phyloP scores from a whole-genome alignment of 2,797 vertebrate species.

The Linurgus olivaceus region DNA sequence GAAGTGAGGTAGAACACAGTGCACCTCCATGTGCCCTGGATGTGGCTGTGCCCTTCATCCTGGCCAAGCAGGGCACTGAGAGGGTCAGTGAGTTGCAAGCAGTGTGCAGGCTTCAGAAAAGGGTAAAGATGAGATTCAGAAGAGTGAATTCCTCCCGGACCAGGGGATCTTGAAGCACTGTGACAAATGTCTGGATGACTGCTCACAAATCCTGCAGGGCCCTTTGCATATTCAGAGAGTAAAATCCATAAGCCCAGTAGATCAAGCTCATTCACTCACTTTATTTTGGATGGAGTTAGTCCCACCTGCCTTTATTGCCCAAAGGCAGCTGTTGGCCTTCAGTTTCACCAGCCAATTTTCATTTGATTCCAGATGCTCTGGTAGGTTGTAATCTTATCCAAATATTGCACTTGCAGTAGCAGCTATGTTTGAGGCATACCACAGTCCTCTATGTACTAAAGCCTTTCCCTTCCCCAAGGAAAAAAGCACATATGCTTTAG shows the following conservation, averaged over 20 bases:
- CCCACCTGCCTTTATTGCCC: background rate
- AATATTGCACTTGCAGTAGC: background rate
- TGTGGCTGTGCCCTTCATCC: background rate
- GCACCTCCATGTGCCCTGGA: background rate
- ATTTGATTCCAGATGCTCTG: background rate
- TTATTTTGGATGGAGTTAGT: background rate
- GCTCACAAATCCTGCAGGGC: background rate
- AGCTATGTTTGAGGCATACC: background rate
- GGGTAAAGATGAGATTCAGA: background rate
- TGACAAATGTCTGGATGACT: background rate
- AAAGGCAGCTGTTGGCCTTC: background rate
- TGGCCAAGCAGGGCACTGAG: background rate
- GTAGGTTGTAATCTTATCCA: background rate
- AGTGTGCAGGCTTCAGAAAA: background rate
- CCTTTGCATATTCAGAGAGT: background rate
- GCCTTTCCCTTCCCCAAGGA: background rate
- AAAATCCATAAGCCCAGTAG: background rate
- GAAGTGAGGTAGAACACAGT: background rate
- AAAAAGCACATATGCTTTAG: background rate
- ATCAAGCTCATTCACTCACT: background rate
- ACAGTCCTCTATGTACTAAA: background rate
- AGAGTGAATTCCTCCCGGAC: background rate
- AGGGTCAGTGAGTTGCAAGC: background rate
- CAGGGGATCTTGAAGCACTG: background rate
- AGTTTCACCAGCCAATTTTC: background rate